Conservation (phyloP, 2,888 invertebrate genomes). For the Camptogramma bilineatum region DNA sequence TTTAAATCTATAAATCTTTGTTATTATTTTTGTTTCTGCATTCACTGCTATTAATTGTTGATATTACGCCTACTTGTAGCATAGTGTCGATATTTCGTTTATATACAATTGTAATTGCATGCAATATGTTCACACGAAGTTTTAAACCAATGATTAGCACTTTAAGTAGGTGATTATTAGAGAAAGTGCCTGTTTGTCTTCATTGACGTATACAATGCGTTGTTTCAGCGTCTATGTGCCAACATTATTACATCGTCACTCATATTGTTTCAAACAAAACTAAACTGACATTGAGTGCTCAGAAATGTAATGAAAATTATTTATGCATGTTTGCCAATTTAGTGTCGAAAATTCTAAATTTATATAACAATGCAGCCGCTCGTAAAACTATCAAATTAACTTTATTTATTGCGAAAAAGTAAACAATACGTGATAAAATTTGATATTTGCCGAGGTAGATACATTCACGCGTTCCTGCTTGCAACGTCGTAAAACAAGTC, state of each 20-base stretch:
- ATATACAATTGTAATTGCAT: slow-evolving; percentile 12
- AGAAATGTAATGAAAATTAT: neutral
- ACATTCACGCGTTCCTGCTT: neutral
- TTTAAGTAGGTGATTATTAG: slow-evolving; percentile 29
- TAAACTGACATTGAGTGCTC: slow-evolving; percentile 5
- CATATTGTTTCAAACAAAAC: slow-evolving; percentile 8
- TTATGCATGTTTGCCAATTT: slow-evolving; percentile 2
- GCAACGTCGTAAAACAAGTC: slow-evolving; percentile 1
- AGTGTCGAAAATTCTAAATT: slow-evolving; percentile 6
- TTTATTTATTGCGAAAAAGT: neutral
- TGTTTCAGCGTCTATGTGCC: slow-evolving; percentile 18
- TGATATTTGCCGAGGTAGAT: neutral
- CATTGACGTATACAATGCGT: slow-evolving; percentile 31
- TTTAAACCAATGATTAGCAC: slow-evolving; percentile 34
- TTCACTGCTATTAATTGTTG: neutral
- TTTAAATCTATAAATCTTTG: slow-evolving; percentile 1
- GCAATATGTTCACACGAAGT: slow-evolving; percentile 27
- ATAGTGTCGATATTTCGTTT: slow-evolving; percentile 1
- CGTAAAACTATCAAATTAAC: slow-evolving; percentile 1
- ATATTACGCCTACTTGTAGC: neutral
- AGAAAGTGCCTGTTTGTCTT: slow-evolving; percentile 29
- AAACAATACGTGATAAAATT: neutral
- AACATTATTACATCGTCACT: slow-evolving; percentile 20
- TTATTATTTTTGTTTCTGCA: neutral
- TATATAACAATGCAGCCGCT: slow-evolving; percentile 3